Conservation (phyloP, 2,797 vertebrate species). For the Dryobates pubescens region DNA sequence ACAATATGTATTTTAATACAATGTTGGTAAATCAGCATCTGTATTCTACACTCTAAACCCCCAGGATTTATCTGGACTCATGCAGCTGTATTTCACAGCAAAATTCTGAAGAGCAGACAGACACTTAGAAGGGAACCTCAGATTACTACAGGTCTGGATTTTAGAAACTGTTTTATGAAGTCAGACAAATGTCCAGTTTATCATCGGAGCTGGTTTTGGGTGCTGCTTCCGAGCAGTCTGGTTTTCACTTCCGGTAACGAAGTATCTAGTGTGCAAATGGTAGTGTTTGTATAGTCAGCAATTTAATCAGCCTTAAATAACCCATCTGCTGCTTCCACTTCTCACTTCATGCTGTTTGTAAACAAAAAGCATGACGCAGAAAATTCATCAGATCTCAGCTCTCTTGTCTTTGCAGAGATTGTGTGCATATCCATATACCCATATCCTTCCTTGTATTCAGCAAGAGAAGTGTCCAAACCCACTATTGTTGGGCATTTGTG, state of each 20-base stretch:
- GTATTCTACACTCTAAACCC: neutral
- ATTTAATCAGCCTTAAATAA: neutral
- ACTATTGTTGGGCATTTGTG: neutral
- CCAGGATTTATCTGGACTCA: neutral
- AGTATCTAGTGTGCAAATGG: neutral
- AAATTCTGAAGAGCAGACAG: neutral
- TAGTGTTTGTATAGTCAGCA: neutral
- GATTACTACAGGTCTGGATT: neutral
- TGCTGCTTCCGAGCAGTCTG: neutral
- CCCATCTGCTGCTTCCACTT: neutral
- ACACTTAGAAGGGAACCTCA: neutral
- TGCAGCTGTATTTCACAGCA: neutral
- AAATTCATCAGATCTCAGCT: neutral
- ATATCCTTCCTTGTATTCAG: neutral
- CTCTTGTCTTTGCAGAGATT: neutral
- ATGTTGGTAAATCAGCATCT: neutral
- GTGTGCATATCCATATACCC: neutral
- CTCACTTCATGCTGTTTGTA: neutral
- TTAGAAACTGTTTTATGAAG: neutral
- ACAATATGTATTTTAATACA: neutral
- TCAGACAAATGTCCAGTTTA: neutral
- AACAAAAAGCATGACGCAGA: conserved; percentile 12
- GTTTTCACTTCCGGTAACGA: neutral
- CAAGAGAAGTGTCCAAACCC: neutral
- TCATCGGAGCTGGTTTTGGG: neutral